Evolutionary conservation across 2,888 invertebrate species (phyloP).

Genomic region (Polia nebulosa): DNA sequence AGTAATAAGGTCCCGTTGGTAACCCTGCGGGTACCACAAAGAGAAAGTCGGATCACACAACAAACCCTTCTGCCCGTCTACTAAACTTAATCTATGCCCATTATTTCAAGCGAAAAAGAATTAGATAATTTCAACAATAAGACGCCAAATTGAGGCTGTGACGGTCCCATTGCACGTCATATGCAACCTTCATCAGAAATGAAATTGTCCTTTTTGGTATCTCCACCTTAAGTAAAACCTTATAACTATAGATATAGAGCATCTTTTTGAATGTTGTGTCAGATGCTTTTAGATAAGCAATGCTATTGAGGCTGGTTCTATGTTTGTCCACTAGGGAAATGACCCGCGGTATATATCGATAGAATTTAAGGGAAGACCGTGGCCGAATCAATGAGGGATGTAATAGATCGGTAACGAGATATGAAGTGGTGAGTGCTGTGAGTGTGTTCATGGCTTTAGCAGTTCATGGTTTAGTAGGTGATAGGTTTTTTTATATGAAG

Average conservation of each 20-base stretch:
- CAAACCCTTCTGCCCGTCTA: neutral
- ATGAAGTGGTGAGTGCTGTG: slow-evolving; percentile 24
- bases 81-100: slow-evolving; percentile 36
- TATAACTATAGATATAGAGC: rapidly evolving
- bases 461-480: neutral
- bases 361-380: slow-evolving; percentile 39
- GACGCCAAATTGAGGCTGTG: slow-evolving; percentile 73
- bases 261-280: slow-evolving; percentile 5
- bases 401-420: slow-evolving; percentile 39
- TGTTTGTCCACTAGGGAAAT: slow-evolving; percentile 58
- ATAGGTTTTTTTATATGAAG: neutral
- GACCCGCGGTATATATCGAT: slow-evolving; percentile 32
- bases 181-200: slow-evolving; percentile 65
- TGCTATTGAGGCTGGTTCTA: slow-evolving; percentile 37
- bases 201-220: slow-evolving; percentile 39
- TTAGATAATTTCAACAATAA: slow-evolving; percentile 78
- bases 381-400: slow-evolving; percentile 21
- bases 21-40: too few species aligned
- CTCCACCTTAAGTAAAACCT: slow-evolving; percentile 24
- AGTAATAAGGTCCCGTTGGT: too few species aligned
- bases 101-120: slow-evolving; percentile 69
- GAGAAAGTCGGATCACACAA: too few species aligned
- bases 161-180: slow-evolving; percentile 69
- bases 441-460: slow-evolving; percentile 3
- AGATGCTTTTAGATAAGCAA: slow-evolving; percentile 58